A percentile compares a stretch with the other conserved stretches of the same genome.
Evolutionary conservation across 1,140 invertebrate genomes (phyloP).

Genomic region (Hetaerina americana): DNA sequence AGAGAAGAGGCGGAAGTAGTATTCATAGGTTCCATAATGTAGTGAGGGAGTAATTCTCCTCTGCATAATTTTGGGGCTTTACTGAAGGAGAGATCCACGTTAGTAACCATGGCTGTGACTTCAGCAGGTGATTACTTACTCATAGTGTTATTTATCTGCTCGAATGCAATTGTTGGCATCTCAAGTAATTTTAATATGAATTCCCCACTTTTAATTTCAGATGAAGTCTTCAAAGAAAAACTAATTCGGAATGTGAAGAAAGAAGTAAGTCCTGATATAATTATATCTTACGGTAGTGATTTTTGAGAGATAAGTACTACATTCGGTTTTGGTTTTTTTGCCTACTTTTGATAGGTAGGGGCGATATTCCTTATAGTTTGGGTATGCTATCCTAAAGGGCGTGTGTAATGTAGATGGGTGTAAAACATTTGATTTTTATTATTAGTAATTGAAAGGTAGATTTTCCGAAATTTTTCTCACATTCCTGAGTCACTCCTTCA

Average conservation of each 20-base stretch:
- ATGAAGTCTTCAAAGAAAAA: constrained; percentile 53
- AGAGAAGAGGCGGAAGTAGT: background rate
- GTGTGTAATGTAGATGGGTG: too few relatives aligned
- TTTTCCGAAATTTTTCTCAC: too few relatives aligned
- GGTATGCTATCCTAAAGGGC: too few relatives aligned
- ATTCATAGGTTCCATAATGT: background rate
- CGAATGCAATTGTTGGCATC: background rate
- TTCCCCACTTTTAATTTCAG: constrained; percentile 25
- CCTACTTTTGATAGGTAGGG: too few relatives aligned
- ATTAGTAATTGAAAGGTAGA: too few relatives aligned
- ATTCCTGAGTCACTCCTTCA: too few relatives aligned
- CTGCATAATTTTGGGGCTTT: background rate
- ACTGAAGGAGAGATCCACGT: background rate
- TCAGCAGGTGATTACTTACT: background rate
- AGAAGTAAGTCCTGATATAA: constrained; percentile 52
- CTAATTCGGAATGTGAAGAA: constrained; percentile 69
- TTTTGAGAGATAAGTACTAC: too few relatives aligned
- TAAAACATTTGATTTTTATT: too few relatives aligned
- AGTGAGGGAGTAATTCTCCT: background rate
- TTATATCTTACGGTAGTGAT: too few relatives aligned
- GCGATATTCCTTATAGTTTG: too few relatives aligned
- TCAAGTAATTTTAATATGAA: background rate
- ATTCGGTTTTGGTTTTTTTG: too few relatives aligned
- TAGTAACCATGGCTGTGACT: background rate
- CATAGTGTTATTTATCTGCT: background rate